Base-by-base conservation (phyloP, 2,113 vertebrate species). In the Tapirus terrestris region DNA sequence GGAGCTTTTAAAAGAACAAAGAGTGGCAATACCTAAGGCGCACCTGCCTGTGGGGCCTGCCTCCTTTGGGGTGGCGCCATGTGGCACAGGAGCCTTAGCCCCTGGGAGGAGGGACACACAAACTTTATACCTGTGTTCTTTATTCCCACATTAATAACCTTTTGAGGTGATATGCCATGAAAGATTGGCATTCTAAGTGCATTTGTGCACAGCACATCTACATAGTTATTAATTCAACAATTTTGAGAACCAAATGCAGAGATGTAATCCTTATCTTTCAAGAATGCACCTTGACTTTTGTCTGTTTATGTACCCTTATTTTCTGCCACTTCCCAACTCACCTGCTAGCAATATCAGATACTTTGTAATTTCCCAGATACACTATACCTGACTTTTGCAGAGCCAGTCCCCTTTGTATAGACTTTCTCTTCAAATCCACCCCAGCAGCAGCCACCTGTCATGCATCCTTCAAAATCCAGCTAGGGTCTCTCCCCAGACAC, bases 281-380 rank as follows among this genome's bases (percentile, higher is more conserved):
- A 33, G n/a, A 81, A n/a, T 51, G 11, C 27, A 45, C 2, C 48
- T 70, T 56, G 3, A 12, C 33, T 89, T 96, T 65, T 58, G 3
- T 58, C 23, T 96, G 9, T 48, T 60, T 92, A 82, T 2, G 4
- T 3, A 56, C 7, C 12, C 43, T 51, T 53, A 14, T 33, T 75
- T 85, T 92, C 58, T 92, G 29, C 10, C 11, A 6, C 39, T 91
- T 94, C 51, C 60, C 53, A 73, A 51, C 10, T 84, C 25, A 45
- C 51, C 27, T 72, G 36, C 43, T 63, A 39, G 31, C 79, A 77
- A 29, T 72, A 31, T 83, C 48, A 68, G 63, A 70, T 73, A 51
- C 43, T 95, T 27, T 63, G 18, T 72, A 56, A 92, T 88, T 94
- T 77, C 61, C n/a, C 61, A 77, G 85, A 81, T 13, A 29, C 5